Evolutionary conservation across 2,797 vertebrate species (phyloP), one percentile per base, ranked within the genome.

Genomic region (Antennarius maculatus): DNA sequence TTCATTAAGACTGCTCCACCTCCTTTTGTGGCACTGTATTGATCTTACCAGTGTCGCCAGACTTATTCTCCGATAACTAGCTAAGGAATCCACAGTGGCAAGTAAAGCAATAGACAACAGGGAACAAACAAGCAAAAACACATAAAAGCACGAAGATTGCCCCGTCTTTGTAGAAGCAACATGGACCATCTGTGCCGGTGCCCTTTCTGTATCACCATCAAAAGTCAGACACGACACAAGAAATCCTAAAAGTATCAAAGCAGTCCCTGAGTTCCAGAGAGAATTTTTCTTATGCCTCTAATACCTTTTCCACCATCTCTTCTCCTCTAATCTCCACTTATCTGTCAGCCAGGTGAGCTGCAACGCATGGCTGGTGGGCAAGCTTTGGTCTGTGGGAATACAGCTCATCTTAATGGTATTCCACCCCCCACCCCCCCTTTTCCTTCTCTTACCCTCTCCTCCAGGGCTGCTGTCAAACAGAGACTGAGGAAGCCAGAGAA

Each of bases 311-410:
- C 86, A 76, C 50, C 74, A n/a, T 88, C 85, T 85, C 67, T 78
- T 81, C 67, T 85, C 58, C 81, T 88, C 82, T 91, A 89, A 92
- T 91, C 90, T 90, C 81, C 85, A 91, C 83, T 90, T 90, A 89
- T 91, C 85, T 89, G 85, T 76, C 81, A 90, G 81, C 78, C 85
- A 92, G 90, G 89, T 88, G 90, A 90, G 87, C 85, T 4, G 43
- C 76, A 61, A 83, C 87, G 85, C 87, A 89, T 87, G 81, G 85
- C 86, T 90, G 82, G 69, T 88, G 88, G 89, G 86, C 84, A 88
- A 75, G 88, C 90, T 91, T 91, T 89, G 86, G 85, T 91, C 82
- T 78, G 76, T 76, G 84, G 87, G 83, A 88, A 89, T 84, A 85
- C 82, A 77, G 85, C 88, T 90, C 87, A 86, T 91, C 84, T 74